phyloP scores from a whole-genome alignment of 2,797 vertebrate species.

The Garrulus glandarius region DNA sequence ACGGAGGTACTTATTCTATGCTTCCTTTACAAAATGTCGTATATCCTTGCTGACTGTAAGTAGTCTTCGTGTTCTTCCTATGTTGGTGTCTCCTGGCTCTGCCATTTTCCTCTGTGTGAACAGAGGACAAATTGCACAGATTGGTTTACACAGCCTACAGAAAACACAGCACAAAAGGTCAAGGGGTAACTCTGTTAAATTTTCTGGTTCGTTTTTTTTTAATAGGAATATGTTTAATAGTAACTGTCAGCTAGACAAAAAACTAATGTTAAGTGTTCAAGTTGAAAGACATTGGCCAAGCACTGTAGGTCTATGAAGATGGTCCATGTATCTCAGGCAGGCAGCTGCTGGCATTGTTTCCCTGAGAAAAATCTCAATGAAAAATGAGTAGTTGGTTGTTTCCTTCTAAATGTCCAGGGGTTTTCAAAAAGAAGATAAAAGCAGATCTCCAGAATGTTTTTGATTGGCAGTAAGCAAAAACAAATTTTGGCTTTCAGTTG shows the following conservation, averaged over 20 bases:
- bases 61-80: not conserved
- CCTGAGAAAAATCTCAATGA: not conserved
- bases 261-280: not conserved
- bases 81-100: not conserved
- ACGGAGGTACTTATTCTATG: not conserved
- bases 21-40: not conserved
- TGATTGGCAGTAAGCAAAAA: not conserved
- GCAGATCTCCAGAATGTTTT: not conserved
- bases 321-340: not conserved
- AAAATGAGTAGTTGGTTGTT: not conserved
- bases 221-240: not conserved
- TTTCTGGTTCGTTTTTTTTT: not conserved
- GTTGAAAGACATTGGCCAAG: not conserved
- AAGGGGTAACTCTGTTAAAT: not conserved
- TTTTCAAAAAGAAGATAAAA: not conserved
- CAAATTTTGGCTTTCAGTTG: not conserved
- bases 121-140: not conserved
- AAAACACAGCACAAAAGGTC: not conserved
- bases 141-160: accelerated
- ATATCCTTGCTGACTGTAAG: not conserved
- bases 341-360: not conserved
- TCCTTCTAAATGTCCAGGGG: not conserved
- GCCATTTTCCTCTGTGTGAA: not conserved
- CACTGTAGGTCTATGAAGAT: not conserved
- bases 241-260: not conserved